Evolutionary conservation across 2,888 invertebrate genomes (phyloP).

Genomic region (Drepana falcataria): DNA sequence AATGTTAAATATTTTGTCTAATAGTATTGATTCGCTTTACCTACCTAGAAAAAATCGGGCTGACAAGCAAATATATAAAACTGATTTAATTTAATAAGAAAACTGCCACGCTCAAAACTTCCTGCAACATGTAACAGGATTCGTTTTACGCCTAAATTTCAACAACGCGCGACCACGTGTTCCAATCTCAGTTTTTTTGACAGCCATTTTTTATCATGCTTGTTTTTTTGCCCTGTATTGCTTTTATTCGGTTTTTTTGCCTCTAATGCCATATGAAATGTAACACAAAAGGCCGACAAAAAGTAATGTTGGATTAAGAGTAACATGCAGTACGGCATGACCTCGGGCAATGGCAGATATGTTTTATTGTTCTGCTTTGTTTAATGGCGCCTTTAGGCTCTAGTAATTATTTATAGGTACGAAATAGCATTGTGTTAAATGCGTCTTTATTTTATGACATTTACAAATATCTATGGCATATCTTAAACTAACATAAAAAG

Average conservation of each 20-base stretch:
- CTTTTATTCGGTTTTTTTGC: constrained; percentile 35
- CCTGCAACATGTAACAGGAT: constrained; percentile 13
- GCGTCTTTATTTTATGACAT: too few species aligned
- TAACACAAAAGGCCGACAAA: constrained; percentile 30
- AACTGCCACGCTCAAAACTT: not conserved
- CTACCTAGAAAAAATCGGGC: too few species aligned
- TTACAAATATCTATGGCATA: too few species aligned
- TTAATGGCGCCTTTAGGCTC: constrained; percentile 11
- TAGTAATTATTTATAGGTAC: not conserved
- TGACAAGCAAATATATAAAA: too few species aligned
- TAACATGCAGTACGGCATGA: constrained; percentile 21
- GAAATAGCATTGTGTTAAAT: not conserved
- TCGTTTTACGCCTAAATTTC: constrained; percentile 16
- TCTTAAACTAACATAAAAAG: too few species aligned
- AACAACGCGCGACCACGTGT: constrained; percentile 44
- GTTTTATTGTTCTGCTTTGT: constrained; percentile 11
- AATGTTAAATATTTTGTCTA: too few species aligned
- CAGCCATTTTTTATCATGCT: constrained; percentile 24
- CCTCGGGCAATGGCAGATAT: constrained; percentile 11
- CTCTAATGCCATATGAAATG: constrained; percentile 37
- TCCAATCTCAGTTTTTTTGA: constrained; percentile 31
- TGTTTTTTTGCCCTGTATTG: constrained; percentile 31
- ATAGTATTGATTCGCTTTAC: too few species aligned
- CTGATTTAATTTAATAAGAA: too few species aligned
- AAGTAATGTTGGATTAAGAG: constrained; percentile 7